These are phyloP conservation scores for Etheostoma nigrum DNA, from an alignment of 2,797 vertebrate genomes.

Conservation along the genomic window DNA sequence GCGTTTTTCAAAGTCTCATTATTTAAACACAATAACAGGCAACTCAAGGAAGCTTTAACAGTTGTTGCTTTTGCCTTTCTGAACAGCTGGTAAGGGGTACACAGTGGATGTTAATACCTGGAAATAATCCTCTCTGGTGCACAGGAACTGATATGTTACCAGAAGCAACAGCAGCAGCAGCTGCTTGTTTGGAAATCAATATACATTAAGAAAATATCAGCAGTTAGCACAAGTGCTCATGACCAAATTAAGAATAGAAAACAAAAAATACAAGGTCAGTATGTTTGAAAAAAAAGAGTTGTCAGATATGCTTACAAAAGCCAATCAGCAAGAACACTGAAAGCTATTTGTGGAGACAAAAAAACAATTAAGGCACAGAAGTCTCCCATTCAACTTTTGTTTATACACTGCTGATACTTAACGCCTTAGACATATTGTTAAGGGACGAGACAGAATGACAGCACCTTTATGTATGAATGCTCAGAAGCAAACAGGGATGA, in stretches of 20 bases:
- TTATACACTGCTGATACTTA: background rate
- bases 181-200: slow-evolving; percentile 46
- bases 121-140: slow-evolving; percentile 39
- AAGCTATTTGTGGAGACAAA: slow-evolving; percentile 10
- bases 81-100: slow-evolving; percentile 38
- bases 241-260: slow-evolving; percentile 22
- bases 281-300: background rate
- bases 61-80: slow-evolving; percentile 18
- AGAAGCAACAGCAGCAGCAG: slow-evolving; percentile 44
- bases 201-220: slow-evolving; percentile 14
- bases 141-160: slow-evolving; percentile 40
- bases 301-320: slow-evolving; percentile 20
- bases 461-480: slow-evolving; percentile 14
- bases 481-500: background rate
- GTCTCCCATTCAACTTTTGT: background rate
- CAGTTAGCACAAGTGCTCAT: slow-evolving; percentile 10
- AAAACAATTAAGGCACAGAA: background rate
- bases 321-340: slow-evolving; percentile 11
- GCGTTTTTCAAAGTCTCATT: background rate
- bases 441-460: background rate
- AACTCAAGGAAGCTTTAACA: slow-evolving; percentile 13
- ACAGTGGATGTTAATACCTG: slow-evolving; percentile 43
- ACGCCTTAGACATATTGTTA: background rate
- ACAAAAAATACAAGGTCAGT: slow-evolving; percentile 4
- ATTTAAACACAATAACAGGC: slow-evolving; percentile 10